These are phyloP conservation scores for Brachionus plicatilis DNA, from an alignment of 1,140 invertebrate genomes.

Conservation along the genomic window DNA sequence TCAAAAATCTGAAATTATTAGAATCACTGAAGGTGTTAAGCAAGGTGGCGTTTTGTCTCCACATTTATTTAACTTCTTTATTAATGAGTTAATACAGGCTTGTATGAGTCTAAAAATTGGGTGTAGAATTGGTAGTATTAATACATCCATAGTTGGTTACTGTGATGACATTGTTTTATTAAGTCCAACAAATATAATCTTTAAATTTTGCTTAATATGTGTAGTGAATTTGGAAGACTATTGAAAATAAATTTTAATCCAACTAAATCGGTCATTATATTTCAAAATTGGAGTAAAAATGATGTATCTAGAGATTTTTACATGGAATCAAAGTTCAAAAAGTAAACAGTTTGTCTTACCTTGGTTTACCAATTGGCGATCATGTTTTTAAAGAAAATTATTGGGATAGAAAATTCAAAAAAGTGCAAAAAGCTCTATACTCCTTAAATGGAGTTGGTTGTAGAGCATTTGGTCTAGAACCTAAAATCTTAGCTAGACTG, in stretches of 20 bases:
- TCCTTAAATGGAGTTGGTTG: background rate
- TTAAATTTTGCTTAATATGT: background rate
- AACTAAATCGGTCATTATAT: too few species aligned
- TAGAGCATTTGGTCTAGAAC: too few species aligned
- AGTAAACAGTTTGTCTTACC: background rate
- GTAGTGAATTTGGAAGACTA: too few species aligned
- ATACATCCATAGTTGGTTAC: background rate
- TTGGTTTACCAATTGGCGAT: background rate
- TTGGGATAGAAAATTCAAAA: slow-evolving; percentile 1
- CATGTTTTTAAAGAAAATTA: background rate
- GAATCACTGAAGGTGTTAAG: too few species aligned
- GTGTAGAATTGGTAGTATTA: background rate
- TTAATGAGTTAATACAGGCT: background rate
- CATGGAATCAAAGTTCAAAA: background rate
- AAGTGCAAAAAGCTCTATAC: background rate
- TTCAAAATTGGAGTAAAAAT: too few species aligned
- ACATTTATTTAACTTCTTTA: background rate
- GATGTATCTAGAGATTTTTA: background rate
- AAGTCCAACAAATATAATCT: background rate
- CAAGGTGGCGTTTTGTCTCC: too few species aligned
- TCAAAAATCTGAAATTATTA: too few species aligned
- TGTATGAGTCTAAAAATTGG: background rate
- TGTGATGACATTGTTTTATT: background rate
- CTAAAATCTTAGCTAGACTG: too few species aligned
- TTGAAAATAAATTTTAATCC: too few species aligned